Conservation (phyloP, 2,888 invertebrate genomes). For the Nomada lathburiana region DNA sequence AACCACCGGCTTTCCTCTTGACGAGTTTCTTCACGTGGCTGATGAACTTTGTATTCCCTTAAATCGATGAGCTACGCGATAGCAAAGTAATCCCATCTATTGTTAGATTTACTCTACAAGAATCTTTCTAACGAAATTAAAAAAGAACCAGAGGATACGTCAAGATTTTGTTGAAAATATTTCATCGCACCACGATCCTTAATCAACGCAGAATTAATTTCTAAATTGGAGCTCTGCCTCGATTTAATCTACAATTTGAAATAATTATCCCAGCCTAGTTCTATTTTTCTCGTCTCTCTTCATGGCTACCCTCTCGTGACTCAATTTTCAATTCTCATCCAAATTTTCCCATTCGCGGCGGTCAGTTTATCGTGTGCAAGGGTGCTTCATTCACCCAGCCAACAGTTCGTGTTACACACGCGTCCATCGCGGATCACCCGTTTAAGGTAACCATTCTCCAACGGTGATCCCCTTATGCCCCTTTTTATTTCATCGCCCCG, state of each 20-base stretch:
- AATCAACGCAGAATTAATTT: background rate
- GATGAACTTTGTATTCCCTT: slow-evolving; percentile 27
- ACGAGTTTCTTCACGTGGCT: slow-evolving; percentile 25
- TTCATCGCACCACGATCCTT: background rate
- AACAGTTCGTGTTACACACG: slow-evolving; percentile 31
- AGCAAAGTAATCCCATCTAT: background rate
- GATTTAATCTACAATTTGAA: slow-evolving; percentile 4
- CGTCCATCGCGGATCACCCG: slow-evolving; percentile 42
- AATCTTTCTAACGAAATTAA: too few species aligned
- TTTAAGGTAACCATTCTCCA: slow-evolving; percentile 35
- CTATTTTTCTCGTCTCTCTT: background rate
- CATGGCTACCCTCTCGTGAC: slow-evolving; percentile 27
- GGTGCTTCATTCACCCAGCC: slow-evolving; percentile 13
- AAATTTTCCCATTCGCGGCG: slow-evolving; percentile 31
- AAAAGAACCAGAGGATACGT: too few species aligned
- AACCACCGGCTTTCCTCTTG: slow-evolving; percentile 14
- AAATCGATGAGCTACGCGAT: background rate
- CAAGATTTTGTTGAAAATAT: background rate
- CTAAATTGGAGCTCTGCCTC: too few species aligned
- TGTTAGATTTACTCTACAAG: too few species aligned
- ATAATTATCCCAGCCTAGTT: slow-evolving; percentile 36
- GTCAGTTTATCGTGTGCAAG: slow-evolving; percentile 32
- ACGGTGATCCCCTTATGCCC: slow-evolving; percentile 21
- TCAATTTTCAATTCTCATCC: slow-evolving; percentile 58
- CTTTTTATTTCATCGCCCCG: slow-evolving; percentile 18